Evolutionary conservation across 2,888 invertebrate species (phyloP).

Genomic region (Drepana falcataria): DNA sequence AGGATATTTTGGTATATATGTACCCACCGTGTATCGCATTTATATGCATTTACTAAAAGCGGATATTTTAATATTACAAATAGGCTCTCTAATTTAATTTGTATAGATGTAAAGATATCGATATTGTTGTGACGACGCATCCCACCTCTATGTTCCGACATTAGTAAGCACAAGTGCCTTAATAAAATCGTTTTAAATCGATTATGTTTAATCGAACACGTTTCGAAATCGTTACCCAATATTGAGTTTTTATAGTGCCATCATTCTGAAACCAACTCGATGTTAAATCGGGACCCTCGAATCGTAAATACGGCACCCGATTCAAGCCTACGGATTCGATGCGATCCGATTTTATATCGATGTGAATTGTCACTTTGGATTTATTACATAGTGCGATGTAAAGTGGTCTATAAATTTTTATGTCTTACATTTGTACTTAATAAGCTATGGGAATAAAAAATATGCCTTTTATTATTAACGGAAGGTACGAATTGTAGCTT

Average conservation of each 20-base stretch:
- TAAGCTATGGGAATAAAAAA: background rate
- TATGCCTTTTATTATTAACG: background rate
- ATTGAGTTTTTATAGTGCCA: conserved; percentile 63
- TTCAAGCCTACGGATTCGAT: conserved; percentile 60
- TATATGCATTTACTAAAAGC: too few species aligned
- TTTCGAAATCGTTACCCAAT: conserved; percentile 67
- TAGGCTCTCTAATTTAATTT: too few species aligned
- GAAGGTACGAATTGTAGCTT: background rate
- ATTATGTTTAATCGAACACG: conserved; percentile 30
- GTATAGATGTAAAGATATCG: too few species aligned
- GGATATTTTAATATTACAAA: too few species aligned
- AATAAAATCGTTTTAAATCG: conserved; percentile 4
- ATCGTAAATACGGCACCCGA: conserved; percentile 62
- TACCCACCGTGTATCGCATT: too few species aligned
- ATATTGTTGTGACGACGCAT: background rate
- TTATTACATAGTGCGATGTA: conserved; percentile 53
- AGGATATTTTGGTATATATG: too few species aligned
- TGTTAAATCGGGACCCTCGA: conserved; percentile 53
- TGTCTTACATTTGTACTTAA: conserved; percentile 2
- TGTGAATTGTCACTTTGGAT: conserved; percentile 57
- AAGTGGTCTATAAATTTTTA: conserved; percentile 41
- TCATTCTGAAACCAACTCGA: conserved; percentile 54
- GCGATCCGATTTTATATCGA: conserved; percentile 64
- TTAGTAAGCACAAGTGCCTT: conserved; percentile 2
- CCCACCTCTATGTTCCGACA: background rate